Base-by-base conservation (phyloP, 2,888 invertebrate genomes). In the Pristionchus entomophagus region DNA sequence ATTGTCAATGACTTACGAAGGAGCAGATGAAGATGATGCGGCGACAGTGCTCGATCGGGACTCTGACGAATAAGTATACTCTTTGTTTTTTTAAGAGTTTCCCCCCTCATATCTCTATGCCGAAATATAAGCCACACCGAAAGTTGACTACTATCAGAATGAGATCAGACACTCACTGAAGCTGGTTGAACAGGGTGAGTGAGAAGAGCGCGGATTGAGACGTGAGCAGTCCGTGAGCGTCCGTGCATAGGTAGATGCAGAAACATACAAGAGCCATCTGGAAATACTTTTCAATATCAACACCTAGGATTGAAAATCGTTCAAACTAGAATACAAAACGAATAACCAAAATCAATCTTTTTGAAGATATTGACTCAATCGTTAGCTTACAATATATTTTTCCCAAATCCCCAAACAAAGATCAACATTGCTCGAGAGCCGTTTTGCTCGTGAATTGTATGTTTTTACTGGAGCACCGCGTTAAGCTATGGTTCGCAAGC, bases 181-280 rank as follows among this genome's bases (percentile, higher is more conserved):
- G 78, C 84, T 91, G 91, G 84, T 90, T 89, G 86, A 92, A 92
- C 10, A 92, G 82, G 0, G 91, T 88, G 38, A 92, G 86, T 0
- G 92, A 90, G 38, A 92, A 92, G 77, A 92, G 92, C 0, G 91
- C 92, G 29, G 92, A 86, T 26, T 90, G 86, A 17, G 97, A 96
- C 92, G 96, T 96, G 94, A 97, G 95, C 89, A 96, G 94, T 94
- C 97, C 95, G 91, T 95, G 95, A 17, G 89, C 90, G 49, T 93
- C 91, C 2, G 91, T 94, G 92, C 96, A 94, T 91, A 97, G 95
- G 95, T 96, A 97, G 88, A 96, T 96, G 92, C 96, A 95, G 95
- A 97, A 97, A 88, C 96, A 96, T 91, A 96, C 95, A 94, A 97
- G 95, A 89, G 96, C 96, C 91, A 97, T 96, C 94, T 94, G 38